Evolutionary conservation across 2,888 invertebrate genomes (phyloP).

Genomic region (Melanostoma scalare): DNA sequence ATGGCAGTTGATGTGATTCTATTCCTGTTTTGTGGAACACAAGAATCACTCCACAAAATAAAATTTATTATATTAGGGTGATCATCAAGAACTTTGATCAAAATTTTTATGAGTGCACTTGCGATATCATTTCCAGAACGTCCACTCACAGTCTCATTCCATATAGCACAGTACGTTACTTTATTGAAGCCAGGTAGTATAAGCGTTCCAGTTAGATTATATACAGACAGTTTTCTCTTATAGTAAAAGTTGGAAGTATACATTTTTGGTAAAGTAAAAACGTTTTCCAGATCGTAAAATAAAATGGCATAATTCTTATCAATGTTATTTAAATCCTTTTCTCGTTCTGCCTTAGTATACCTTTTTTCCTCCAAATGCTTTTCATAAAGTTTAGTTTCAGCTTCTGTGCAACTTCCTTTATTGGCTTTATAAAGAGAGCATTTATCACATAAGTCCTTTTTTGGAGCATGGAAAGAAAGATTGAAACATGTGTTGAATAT

Average conservation of each 20-base stretch:
- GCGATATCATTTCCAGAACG: constrained; percentile 1
- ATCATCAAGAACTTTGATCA: background rate
- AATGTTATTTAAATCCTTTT: constrained; percentile 1
- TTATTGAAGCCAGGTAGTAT: background rate
- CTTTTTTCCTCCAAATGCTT: constrained; percentile 10
- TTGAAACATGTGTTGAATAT: constrained; percentile 7
- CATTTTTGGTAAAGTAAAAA: background rate
- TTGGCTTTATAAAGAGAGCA: background rate
- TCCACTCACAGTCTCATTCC: background rate
- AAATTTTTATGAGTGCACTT: background rate
- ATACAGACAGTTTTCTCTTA: constrained; percentile 2
- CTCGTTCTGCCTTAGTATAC: constrained; percentile 10
- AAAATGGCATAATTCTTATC: background rate
- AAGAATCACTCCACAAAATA: constrained; percentile 2
- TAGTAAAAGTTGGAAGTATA: background rate
- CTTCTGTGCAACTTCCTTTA: constrained; percentile 10
- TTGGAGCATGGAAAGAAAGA: too few relatives aligned
- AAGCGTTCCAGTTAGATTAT: constrained; percentile 1
- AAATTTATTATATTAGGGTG: background rate
- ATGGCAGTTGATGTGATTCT: constrained; percentile 2
- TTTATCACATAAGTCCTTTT: background rate
- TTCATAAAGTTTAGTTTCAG: constrained; percentile 5
- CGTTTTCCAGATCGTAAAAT: background rate
- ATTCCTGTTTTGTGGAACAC: constrained; percentile 1
- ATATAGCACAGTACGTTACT: background rate